These are phyloP conservation scores for Papilio protenor DNA, from an alignment of 2,888 invertebrate genomes.

Conservation along the genomic window DNA sequence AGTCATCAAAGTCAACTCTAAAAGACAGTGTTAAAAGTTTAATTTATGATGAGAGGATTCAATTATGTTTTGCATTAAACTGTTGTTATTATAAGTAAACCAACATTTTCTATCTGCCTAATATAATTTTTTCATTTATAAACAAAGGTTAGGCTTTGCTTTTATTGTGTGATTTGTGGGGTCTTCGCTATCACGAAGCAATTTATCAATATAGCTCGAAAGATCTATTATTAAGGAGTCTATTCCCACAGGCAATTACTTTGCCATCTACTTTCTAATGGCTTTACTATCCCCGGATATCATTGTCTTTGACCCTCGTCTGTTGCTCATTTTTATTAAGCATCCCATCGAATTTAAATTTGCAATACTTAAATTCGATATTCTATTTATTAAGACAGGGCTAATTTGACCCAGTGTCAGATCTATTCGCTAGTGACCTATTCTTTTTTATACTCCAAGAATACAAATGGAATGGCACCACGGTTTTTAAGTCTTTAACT, in stretches of 20 bases:
- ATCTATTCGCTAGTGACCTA: no score
- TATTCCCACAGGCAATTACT: constrained; percentile 59
- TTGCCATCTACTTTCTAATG: constrained; percentile 62
- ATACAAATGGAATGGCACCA: not conserved
- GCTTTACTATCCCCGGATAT: constrained; percentile 44
- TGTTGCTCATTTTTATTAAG: constrained; percentile 2
- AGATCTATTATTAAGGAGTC: constrained; percentile 45
- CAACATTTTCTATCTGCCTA: not conserved
- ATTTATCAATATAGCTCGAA: constrained; percentile 30
- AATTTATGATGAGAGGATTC: not conserved
- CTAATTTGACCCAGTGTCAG: not conserved
- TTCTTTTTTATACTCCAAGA: not conserved
- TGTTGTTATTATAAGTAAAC: not conserved
- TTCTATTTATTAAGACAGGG: not conserved
- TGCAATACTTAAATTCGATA: not conserved
- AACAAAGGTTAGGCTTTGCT: constrained; percentile 5
- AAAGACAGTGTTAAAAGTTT: not conserved
- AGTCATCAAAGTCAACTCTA: not conserved
- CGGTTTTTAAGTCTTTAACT: no score
- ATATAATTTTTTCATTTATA: not conserved
- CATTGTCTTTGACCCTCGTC: not conserved
- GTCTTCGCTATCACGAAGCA: constrained; percentile 32
- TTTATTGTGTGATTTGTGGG: constrained; percentile 38
- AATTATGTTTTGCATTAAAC: not conserved
- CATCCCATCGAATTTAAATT: not conserved